phyloP scores from a whole-genome alignment of 64 coral and sea anemone species.

The Porites australiensis region DNA sequence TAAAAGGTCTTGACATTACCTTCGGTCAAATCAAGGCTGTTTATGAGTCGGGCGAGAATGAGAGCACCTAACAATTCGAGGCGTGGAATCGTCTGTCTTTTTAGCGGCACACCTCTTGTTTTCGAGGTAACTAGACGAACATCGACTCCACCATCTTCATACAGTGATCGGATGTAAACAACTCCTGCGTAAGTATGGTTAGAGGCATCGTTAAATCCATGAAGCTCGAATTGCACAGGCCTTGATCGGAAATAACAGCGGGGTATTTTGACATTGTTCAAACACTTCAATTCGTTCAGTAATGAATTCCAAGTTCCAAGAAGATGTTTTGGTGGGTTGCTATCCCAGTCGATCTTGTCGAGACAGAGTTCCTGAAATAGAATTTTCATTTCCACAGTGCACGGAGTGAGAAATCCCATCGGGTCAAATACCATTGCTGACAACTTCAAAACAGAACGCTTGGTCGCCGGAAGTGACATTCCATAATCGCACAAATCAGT shows the following conservation, averaged over 20 bases:
- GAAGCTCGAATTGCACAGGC: conserved; percentile 17
- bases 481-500: conserved; percentile 18
- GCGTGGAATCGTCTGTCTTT: not conserved
- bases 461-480: conserved; percentile 21
- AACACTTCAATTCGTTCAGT: conserved; percentile 16
- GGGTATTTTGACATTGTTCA: conserved; percentile 16
- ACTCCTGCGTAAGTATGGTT: conserved; percentile 31
- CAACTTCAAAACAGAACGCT: conserved; percentile 70
- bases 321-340: not conserved
- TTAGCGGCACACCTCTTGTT: conserved; percentile 36
- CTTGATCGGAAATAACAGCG: conserved; percentile 47
- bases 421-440: conserved; percentile 64
- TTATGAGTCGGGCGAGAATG: conserved; percentile 41
- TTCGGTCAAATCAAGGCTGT: too few relatives aligned
- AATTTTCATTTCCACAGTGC: conserved; percentile 60
- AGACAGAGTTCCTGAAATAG: conserved; percentile 70
- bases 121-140: conserved; percentile 58
- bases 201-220: conserved; percentile 58
- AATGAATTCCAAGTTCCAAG: conserved; percentile 14
- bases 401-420: conserved; percentile 56
- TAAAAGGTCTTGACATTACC: not conserved
- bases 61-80: conserved; percentile 48
- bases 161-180: conserved; percentile 58
- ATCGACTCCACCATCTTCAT: conserved; percentile 34
- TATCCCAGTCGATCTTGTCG: conserved; percentile 23